phyloP scores from a whole-genome alignment of 2,113 vertebrate species.

The Suricata suricatta region DNA sequence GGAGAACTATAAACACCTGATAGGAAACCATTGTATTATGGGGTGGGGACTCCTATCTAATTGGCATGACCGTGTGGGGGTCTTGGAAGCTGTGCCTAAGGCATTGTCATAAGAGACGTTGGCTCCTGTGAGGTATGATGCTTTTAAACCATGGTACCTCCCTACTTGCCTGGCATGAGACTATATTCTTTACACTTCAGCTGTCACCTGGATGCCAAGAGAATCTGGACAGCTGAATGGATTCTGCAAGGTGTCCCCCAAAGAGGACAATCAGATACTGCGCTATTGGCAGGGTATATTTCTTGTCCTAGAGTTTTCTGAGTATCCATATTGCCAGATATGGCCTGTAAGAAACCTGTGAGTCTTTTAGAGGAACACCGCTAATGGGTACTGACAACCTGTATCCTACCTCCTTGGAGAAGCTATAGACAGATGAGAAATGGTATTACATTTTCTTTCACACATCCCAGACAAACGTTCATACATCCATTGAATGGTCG shows the following conservation, averaged over 20 bases:
- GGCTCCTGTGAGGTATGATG: background rate
- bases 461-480: background rate
- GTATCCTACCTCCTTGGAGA: background rate
- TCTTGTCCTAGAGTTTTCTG: background rate
- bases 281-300: background rate
- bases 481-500: background rate
- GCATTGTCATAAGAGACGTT: background rate
- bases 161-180: background rate
- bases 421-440: background rate
- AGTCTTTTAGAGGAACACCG: background rate
- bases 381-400: background rate
- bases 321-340: background rate
- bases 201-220: background rate
- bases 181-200: background rate
- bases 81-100: background rate
- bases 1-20: background rate
- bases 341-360: background rate
- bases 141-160: background rate
- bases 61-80: background rate
- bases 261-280: background rate
- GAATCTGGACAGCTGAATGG: background rate
- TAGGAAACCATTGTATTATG: background rate
- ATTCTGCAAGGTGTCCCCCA: background rate
- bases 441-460: background rate
- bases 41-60: background rate